Percentiles rank a stretch among this genome's conserved stretches.
phyloP scores from a whole-genome alignment of 2,888 invertebrate species.

The Diploptera punctata region DNA sequence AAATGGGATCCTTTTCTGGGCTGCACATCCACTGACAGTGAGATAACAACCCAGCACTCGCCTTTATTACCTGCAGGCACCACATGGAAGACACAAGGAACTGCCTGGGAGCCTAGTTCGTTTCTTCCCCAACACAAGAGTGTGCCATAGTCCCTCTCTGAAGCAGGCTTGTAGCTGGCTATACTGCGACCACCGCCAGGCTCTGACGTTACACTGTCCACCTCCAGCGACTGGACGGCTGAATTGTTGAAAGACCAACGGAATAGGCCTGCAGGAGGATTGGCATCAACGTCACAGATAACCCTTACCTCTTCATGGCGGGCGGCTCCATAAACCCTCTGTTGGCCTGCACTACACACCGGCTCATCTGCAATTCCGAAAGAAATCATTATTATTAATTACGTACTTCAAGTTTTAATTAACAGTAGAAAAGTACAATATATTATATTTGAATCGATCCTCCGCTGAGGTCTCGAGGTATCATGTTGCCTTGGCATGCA shows the following conservation, averaged over 20 bases:
- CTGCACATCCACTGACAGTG: no score
- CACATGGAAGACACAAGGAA: conserved; percentile 47
- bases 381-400: no score
- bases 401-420: no score
- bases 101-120: conserved; percentile 45
- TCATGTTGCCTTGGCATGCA: no score
- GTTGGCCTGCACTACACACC: conserved; percentile 45
- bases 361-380: conserved; percentile 46
- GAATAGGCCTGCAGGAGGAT: conserved; percentile 51
- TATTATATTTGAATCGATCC: no score
- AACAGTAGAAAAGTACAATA: no score
- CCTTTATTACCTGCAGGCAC: conserved; percentile 46
- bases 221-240: conserved; percentile 42
- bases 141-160: conserved; percentile 49
- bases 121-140: conserved; percentile 47
- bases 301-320: conserved; percentile 44
- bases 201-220: conserved; percentile 48
- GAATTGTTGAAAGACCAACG: conserved; percentile 55
- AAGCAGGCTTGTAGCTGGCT: conserved; percentile 52
- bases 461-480: no score
- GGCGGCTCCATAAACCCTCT: conserved; percentile 46
- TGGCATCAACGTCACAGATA: conserved; percentile 52
- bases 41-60: no score
- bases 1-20: no score
- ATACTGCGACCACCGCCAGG: conserved; percentile 51